These are phyloP conservation scores for Luffia ferchaultella DNA, from an alignment of 2,888 invertebrate species.

Conservation along the genomic window DNA sequence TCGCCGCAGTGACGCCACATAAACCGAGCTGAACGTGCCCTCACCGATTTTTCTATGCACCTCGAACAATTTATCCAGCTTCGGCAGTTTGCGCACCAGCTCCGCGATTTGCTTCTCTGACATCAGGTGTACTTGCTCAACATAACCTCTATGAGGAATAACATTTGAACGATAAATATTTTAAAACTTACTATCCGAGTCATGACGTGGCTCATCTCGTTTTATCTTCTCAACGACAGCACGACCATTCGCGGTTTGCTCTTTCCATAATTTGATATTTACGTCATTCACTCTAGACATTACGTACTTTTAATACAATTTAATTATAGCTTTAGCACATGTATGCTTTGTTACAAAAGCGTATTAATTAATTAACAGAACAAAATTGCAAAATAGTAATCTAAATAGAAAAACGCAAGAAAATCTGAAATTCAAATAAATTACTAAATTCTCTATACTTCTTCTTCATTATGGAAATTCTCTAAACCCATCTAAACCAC, in stretches of 20 bases:
- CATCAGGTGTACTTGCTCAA: background rate
- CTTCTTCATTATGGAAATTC: too few relatives aligned
- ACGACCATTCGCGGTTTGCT: background rate
- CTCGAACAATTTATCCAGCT: slow-evolving; percentile 69
- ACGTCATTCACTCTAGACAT: slow-evolving; percentile 44
- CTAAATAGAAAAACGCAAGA: too few relatives aligned
- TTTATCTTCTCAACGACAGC: slow-evolving; percentile 19
- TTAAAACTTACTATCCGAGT: slow-evolving; percentile 37
- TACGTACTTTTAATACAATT: slow-evolving; percentile 1
- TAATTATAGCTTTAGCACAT: too few relatives aligned
- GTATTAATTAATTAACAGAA: too few relatives aligned
- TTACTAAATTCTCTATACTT: too few relatives aligned
- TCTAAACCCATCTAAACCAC: too few relatives aligned
- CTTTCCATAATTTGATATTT: background rate
- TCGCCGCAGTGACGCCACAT: slow-evolving; percentile 74
- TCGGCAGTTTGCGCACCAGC: slow-evolving; percentile 62
- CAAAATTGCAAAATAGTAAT: too few relatives aligned
- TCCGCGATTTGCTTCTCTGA: slow-evolving; percentile 43
- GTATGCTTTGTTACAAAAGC: too few relatives aligned
- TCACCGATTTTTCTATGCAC: slow-evolving; percentile 78
- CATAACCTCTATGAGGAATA: background rate
- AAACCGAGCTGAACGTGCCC: slow-evolving; percentile 90
- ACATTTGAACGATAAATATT: too few relatives aligned
- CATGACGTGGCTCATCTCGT: slow-evolving; percentile 32
- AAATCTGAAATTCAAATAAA: too few relatives aligned